Evolutionary conservation across 1,140 invertebrate species (phyloP).

Genomic region (Microplitis demolitor): DNA sequence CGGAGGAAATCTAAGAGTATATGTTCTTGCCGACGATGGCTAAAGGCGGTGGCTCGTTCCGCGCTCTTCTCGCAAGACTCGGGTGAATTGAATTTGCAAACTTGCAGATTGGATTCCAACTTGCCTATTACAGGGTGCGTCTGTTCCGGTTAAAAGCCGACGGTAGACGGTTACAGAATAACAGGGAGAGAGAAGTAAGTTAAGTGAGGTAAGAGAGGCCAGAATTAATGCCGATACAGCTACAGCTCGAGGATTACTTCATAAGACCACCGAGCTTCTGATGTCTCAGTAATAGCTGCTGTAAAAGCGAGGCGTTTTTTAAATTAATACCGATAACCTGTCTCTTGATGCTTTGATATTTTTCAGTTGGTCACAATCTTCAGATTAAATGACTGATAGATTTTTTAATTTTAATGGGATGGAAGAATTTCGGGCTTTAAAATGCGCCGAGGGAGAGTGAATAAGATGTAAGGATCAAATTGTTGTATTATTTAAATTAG

Average conservation of each 20-base stretch:
- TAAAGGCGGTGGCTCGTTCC: conserved; percentile 22
- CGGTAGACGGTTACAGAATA: conserved; percentile 15
- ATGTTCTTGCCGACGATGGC: conserved; percentile 22
- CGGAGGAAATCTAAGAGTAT: neutral
- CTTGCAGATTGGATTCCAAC: conserved; percentile 65
- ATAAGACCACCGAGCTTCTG: neutral
- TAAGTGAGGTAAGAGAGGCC: neutral
- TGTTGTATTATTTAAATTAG: conserved; percentile 58
- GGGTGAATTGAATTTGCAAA: conserved; percentile 63
- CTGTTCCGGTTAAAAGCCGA: conserved; percentile 63
- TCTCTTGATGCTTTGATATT: conserved; percentile 14
- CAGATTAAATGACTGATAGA: conserved; percentile 4
- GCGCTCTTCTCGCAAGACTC: conserved; percentile 36
- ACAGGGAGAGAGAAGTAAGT: neutral
- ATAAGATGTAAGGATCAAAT: conserved; percentile 9
- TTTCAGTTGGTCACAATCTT: neutral
- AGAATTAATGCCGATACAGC: conserved; percentile 62
- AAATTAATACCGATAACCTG: conserved; percentile 18
- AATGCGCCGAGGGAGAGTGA: neutral
- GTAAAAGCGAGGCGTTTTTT: conserved; percentile 31
- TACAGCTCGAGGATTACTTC: conserved; percentile 58
- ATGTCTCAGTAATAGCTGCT: conserved; percentile 27
- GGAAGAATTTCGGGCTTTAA: neutral
- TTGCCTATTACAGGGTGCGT: conserved; percentile 64
- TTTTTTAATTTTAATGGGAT: conserved; percentile 24